Percentiles rank a stretch among this genome's conserved stretches.
These are phyloP conservation scores for Pangasius sanitwongsei DNA, from an alignment of 2,797 vertebrate genomes.

Conservation along the genomic window DNA sequence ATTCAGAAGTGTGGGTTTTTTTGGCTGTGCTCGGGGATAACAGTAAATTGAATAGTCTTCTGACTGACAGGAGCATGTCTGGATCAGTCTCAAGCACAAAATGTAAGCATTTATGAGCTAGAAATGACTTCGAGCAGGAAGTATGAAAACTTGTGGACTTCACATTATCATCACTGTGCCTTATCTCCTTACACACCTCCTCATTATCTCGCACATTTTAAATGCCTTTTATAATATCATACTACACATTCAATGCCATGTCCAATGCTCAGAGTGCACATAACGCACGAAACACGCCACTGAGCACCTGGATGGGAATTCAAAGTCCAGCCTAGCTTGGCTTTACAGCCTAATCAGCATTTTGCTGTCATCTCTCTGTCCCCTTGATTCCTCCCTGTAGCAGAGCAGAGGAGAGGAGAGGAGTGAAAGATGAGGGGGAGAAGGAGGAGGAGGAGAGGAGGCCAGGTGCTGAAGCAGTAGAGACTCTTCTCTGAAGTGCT, in stretches of 20 bases:
- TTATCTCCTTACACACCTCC: background rate
- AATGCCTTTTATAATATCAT: background rate
- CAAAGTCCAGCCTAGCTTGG: background rate
- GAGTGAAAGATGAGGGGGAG: constrained; percentile 8
- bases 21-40: no score
- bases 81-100: background rate
- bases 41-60: no score
- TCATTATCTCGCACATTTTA: background rate
- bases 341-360: constrained; percentile 41
- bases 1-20: background rate
- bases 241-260: background rate
- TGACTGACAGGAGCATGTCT: background rate
- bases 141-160: background rate
- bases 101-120: background rate
- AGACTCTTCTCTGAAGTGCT: constrained; percentile 73
- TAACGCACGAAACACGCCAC: background rate
- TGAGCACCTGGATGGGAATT: constrained; percentile 6
- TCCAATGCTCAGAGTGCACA: background rate
- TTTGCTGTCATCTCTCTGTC: constrained; percentile 2
- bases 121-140: background rate
- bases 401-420: constrained; percentile 46
- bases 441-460: constrained; percentile 42
- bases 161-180: background rate
- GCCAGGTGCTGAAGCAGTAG: constrained; percentile 74
- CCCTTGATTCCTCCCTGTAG: constrained; percentile 22